Evolutionary conservation across 1,140 invertebrate genomes (phyloP), one percentile per base, ranked within the genome.

Genomic region (Bombus soroeensis): DNA sequence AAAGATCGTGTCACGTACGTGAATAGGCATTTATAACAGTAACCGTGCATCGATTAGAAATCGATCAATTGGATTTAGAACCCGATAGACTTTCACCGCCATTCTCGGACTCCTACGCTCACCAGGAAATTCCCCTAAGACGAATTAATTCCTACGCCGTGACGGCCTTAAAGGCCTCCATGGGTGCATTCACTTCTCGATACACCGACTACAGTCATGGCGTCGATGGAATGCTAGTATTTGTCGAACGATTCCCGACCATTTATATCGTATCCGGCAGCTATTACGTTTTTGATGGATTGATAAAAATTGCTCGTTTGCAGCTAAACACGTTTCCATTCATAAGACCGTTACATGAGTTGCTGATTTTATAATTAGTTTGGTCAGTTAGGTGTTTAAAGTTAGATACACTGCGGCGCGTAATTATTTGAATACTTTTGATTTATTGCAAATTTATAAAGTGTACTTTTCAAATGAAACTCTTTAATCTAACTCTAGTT

Each of bases 61-160:
- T 81, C 71, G 53, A 90, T 88, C 72, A 80, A 86, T 90, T 47
- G 74, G 47, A 87, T 87, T 80, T 82, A 89, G 62, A 81, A 70
- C 62, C 18, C 57, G 79, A 73, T 68, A 70, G 66, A 87, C 88
- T 89, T 91, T 89, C 90, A 91, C 83, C 71, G 74, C 59, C 82
- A 80, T 88, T 88, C 86, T 85, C 39, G 74, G 47, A 84, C 72
- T 47, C 57, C 70, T 86, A 79, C 88, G 82, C 85, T 90, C 82
- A 77, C 76, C 80, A 83, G 53, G 75, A 88, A 88, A 91, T 85
- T 68, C 75, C 79, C 68, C 68, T 43, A 43, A 59, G 72, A 84
- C 76, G 70, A 81, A 88, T 88, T 73, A 53, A 81, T 86, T 86
- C 39, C 18, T 86, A 80, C 32, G 37, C 57, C 77, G 68, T 28